These are phyloP conservation scores for Penaeus japonicus DNA, from an alignment of 1,140 invertebrate genomes.

Conservation along the genomic window DNA sequence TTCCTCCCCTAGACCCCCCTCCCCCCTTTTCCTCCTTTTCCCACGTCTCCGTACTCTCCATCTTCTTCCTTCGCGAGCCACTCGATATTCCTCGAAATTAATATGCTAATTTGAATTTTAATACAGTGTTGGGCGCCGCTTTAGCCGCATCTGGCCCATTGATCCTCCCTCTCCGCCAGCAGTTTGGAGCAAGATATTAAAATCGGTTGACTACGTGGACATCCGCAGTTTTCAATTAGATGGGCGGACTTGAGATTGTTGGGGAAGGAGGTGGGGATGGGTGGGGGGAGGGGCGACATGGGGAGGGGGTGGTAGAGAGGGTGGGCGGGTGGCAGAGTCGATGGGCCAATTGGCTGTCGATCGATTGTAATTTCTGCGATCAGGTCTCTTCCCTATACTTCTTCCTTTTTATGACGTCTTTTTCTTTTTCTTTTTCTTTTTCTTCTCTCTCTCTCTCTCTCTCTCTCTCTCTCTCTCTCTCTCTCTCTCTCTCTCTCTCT, in stretches of 20 bases:
- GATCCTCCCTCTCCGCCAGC: neutral
- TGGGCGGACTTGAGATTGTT: constrained; percentile 25
- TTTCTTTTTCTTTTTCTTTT: too few relatives aligned
- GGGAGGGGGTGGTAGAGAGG: neutral
- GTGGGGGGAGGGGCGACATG: neutral
- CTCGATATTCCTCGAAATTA: constrained; percentile 49
- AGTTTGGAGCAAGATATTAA: constrained; percentile 36
- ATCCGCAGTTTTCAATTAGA: constrained; percentile 40
- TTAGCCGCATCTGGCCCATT: neutral
- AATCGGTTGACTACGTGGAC: constrained; percentile 18
- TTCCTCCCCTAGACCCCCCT: neutral
- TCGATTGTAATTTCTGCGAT: too few relatives aligned
- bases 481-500: too few relatives aligned
- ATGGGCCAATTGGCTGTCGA: too few relatives aligned
- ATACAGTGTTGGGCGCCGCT: constrained; percentile 25
- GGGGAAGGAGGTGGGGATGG: neutral
- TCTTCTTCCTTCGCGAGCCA: neutral
- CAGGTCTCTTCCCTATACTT: too few relatives aligned
- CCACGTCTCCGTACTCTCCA: too few relatives aligned
- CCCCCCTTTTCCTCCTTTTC: neutral
- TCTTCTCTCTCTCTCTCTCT: too few relatives aligned
- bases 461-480: too few relatives aligned
- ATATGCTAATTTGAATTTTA: constrained; percentile 50
- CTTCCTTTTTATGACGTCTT: too few relatives aligned
- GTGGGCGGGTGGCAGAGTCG: neutral